Evolutionary conservation across 2,888 invertebrate genomes (phyloP).

Genomic region (Tiliacea aurago): DNA sequence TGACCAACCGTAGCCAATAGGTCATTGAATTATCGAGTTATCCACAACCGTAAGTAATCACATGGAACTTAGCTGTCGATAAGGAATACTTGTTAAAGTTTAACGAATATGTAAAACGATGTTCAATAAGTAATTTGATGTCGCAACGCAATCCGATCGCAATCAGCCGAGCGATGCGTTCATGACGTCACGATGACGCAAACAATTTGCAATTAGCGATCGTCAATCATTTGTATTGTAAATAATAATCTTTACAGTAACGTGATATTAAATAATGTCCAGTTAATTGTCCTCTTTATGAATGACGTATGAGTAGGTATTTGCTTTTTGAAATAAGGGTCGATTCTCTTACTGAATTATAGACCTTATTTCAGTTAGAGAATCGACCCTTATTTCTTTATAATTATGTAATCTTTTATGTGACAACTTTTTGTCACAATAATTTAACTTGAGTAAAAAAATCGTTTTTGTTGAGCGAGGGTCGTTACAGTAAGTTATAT

Average conservation of each 20-base stretch:
- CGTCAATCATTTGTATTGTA: constrained; percentile 64
- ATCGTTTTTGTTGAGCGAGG: too few species aligned
- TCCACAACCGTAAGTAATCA: constrained; percentile 14
- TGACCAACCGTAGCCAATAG: constrained; percentile 12
- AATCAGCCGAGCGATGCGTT: constrained; percentile 51
- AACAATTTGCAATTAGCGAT: constrained; percentile 66
- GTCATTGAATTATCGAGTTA: constrained; percentile 16
- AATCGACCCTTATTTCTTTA: fast-evolving
- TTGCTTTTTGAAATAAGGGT: not conserved
- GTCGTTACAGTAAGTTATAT: too few species aligned
- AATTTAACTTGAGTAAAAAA: too few species aligned
- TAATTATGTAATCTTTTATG: not conserved
- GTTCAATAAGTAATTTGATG: constrained; percentile 56
- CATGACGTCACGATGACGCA: constrained; percentile 60
- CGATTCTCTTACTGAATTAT: not conserved
- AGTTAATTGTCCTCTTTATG: constrained; percentile 3
- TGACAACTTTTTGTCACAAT: too few species aligned
- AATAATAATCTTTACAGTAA: constrained; percentile 56
- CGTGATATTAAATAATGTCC: constrained; percentile 46
- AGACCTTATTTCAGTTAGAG: too few species aligned
- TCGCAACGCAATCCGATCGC: constrained; percentile 38
- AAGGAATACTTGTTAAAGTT: constrained; percentile 36
- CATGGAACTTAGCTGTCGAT: constrained; percentile 25
- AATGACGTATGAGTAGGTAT: not conserved
- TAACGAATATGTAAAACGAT: constrained; percentile 36